phyloP scores from a whole-genome alignment of 2,888 invertebrate genomes.

The Pycnomerus fuliginosus region DNA sequence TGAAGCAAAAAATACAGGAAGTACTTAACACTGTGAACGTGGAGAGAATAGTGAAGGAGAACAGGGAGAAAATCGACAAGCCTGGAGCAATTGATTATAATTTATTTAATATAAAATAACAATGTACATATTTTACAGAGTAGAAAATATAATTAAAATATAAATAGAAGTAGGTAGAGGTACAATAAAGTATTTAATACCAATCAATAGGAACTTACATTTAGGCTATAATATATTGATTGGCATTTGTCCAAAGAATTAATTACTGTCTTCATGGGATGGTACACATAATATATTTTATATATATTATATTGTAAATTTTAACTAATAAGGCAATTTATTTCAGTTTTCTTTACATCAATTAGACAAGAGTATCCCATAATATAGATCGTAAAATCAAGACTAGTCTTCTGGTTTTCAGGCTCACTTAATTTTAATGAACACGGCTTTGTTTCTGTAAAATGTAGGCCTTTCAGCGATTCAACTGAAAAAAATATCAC shows the following conservation, averaged over 20 bases:
- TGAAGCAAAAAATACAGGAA: slow-evolving; percentile 71
- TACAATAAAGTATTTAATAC: slow-evolving; percentile 44
- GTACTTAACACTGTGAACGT: slow-evolving; percentile 73
- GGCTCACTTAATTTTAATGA: slow-evolving; percentile 34
- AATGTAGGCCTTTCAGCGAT: slow-evolving; percentile 22
- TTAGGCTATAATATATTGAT: slow-evolving; percentile 42
- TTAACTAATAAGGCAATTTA: slow-evolving; percentile 44
- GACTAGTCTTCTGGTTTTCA: slow-evolving; percentile 36
- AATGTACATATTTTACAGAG: slow-evolving; percentile 52
- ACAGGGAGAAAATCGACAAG: slow-evolving; percentile 66
- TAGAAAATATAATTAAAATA: slow-evolving; percentile 54
- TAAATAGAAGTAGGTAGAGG: slow-evolving; percentile 52
- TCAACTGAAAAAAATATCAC: slow-evolving; percentile 30
- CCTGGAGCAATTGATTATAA: slow-evolving; percentile 15
- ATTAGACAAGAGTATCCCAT: slow-evolving; percentile 35
- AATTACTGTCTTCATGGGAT: slow-evolving; percentile 33
- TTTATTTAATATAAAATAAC: slow-evolving; percentile 49
- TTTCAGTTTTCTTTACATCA: slow-evolving; percentile 30
- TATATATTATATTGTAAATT: slow-evolving; percentile 20
- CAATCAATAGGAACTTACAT: slow-evolving; percentile 47
- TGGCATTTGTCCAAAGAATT: slow-evolving; percentile 31
- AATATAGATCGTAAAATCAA: slow-evolving; percentile 31
- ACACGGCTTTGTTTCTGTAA: slow-evolving; percentile 35
- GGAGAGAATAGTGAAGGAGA: slow-evolving; percentile 70
- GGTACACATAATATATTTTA: slow-evolving; percentile 31